Evolutionary conservation across 2,113 vertebrate species (phyloP), one percentile per base, ranked within the genome.

Genomic region (Melanotaenia duboulayi): DNA sequence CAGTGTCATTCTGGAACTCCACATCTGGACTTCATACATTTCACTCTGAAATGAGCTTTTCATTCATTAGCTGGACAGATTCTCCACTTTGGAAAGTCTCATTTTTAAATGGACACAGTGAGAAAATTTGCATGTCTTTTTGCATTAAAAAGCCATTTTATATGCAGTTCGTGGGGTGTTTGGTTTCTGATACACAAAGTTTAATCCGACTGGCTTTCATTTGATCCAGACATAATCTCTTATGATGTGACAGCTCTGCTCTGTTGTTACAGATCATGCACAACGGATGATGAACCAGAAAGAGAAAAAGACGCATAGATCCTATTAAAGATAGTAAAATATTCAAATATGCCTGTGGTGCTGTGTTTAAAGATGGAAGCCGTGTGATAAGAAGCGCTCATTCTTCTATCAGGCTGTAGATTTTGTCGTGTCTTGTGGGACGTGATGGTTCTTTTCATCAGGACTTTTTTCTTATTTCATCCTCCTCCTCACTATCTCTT

Each of bases 151-250:
- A 59, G 44, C 48, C 13, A 10, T 80, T 44, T 58, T 60, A 71
- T 54, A 25, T 65, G 66, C 42, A 22, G 35, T 58, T 71, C 55
- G 7, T 25, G 11, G 60, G n/a, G 25, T 57, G 48, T 70, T 44
- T 16, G 48, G 35, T 7, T 63, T 65, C 66, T 63, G 35, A 74
- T 49, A 56, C 60, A 24, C 65, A 62, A 73, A 76, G 54, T 61
- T 49, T 73, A 86, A 87, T 90, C 76, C 69, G 19, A 78, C 74
- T 76, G 65, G 84, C 71, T 68, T 80, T 65, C 76, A 56, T 83
- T 77, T 66, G 68, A 61, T 58, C 22, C 55, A 76, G 66, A 71
- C 62, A 25, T 86, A 84, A 90, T 86, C 78, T 76, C 56, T 35
- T 72, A 32, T 71, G 62, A 81, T 59, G 70, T 63, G 3, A 23